phyloP scores from a whole-genome alignment of 2,888 invertebrate genomes.

The Pheosia tremula region DNA sequence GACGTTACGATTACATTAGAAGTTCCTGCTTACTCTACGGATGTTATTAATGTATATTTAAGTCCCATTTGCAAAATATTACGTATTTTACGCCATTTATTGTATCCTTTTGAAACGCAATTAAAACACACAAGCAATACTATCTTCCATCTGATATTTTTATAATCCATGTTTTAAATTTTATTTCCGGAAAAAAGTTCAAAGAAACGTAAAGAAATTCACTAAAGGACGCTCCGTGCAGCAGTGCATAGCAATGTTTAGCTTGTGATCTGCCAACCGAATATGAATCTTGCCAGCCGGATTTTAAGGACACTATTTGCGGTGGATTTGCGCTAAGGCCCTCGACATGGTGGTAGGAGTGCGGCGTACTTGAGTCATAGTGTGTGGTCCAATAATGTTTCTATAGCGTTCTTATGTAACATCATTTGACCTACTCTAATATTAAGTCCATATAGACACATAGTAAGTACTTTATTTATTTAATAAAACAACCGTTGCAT shows the following conservation, averaged over 20 bases:
- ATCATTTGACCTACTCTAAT: too few relatives aligned
- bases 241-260: slow-evolving; percentile 59
- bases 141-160: slow-evolving; percentile 25
- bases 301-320: slow-evolving; percentile 72
- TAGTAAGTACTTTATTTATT: too few relatives aligned
- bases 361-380: slow-evolving; percentile 59
- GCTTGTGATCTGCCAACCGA: slow-evolving; percentile 74
- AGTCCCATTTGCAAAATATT: too few relatives aligned
- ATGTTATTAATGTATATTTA: too few relatives aligned
- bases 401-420: neutral
- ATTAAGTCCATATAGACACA: too few relatives aligned
- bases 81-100: too few relatives aligned
- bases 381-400: slow-evolving; percentile 32
- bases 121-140: too few relatives aligned
- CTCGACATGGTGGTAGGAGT: slow-evolving; percentile 57
- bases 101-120: too few relatives aligned
- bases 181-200: slow-evolving; percentile 66
- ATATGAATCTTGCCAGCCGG: slow-evolving; percentile 75
- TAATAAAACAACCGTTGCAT: too few relatives aligned
- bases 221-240: slow-evolving; percentile 57
- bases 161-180: slow-evolving; percentile 67
- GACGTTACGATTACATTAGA: too few relatives aligned
- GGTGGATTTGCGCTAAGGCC: slow-evolving; percentile 56
- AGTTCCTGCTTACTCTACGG: too few relatives aligned
- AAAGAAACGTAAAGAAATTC: slow-evolving; percentile 59